Evolutionary conservation across 2,113 vertebrate species (phyloP).

Genomic region (Archilochus colubris): DNA sequence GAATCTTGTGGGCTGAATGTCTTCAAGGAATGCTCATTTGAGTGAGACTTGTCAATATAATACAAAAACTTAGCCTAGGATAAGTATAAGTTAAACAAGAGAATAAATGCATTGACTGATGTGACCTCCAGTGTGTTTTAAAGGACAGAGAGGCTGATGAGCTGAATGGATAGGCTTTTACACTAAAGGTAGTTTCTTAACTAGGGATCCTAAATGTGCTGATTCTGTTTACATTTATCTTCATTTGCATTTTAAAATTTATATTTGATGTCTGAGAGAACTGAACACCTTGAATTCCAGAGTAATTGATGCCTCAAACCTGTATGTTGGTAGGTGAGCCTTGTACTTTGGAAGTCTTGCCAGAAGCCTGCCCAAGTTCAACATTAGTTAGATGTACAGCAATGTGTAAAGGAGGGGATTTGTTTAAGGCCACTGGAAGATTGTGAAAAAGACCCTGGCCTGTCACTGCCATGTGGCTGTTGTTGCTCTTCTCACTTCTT

Average conservation of each 20-base stretch:
- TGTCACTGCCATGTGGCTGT: background rate
- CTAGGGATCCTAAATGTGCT: background rate
- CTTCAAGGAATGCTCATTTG: background rate
- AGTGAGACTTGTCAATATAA: background rate
- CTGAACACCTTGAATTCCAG: background rate
- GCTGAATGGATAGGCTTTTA: background rate
- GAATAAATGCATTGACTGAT: background rate
- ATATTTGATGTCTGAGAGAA: background rate
- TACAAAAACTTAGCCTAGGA: background rate
- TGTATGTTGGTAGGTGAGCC: background rate
- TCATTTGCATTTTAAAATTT: background rate
- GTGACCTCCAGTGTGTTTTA: background rate
- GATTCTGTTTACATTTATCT: background rate
- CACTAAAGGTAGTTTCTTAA: background rate
- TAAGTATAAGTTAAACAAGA: background rate
- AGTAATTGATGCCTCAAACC: background rate
- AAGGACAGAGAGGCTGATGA: background rate
- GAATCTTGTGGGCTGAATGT: background rate
- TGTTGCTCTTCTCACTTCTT: background rate
- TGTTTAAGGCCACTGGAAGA: background rate
- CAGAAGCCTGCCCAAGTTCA: background rate
- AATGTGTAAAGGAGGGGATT: background rate
- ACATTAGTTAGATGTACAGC: background rate
- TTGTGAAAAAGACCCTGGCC: background rate
- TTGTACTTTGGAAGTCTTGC: background rate